phyloP scores from a whole-genome alignment of 2,888 invertebrate species.

The Dasysyrphus tricinctus region DNA sequence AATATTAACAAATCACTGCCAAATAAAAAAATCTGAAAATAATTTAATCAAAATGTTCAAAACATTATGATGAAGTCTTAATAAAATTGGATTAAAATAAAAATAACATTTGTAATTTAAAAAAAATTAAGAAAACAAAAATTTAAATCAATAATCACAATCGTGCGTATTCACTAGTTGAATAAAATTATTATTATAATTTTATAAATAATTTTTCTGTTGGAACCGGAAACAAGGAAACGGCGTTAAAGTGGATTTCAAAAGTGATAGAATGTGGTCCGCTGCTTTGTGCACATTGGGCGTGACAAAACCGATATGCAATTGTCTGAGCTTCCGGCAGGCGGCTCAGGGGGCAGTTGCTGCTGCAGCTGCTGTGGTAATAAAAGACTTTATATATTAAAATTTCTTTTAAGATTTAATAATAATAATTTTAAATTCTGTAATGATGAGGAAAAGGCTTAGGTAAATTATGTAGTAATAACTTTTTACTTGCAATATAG shows the following conservation, averaged over 20 bases:
- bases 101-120: background rate
- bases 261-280: slow-evolving; percentile 83
- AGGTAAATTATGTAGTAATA: too few species aligned
- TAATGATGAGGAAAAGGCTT: too few species aligned
- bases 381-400: slow-evolving; percentile 1
- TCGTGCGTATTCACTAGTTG: background rate
- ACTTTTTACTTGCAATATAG: too few species aligned
- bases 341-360: slow-evolving; percentile 82
- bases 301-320: slow-evolving; percentile 84
- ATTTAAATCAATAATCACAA: background rate
- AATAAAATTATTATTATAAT: background rate
- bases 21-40: slow-evolving; percentile 9
- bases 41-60: slow-evolving; percentile 22
- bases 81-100: background rate
- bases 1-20: slow-evolving; percentile 56
- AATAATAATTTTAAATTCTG: background rate
- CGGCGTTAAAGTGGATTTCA: slow-evolving; percentile 80
- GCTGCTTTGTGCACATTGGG: slow-evolving; percentile 84
- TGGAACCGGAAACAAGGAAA: slow-evolving; percentile 58
- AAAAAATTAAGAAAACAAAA: background rate
- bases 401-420: background rate
- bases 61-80: slow-evolving; percentile 41
- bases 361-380: slow-evolving; percentile 82
- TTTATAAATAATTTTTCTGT: slow-evolving; percentile 23
- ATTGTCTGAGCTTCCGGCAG: slow-evolving; percentile 84